Evolutionary conservation across 2,888 invertebrate species (phyloP), one percentile per base, ranked within the genome.

Genomic region (Eupithecia subfuscata): DNA sequence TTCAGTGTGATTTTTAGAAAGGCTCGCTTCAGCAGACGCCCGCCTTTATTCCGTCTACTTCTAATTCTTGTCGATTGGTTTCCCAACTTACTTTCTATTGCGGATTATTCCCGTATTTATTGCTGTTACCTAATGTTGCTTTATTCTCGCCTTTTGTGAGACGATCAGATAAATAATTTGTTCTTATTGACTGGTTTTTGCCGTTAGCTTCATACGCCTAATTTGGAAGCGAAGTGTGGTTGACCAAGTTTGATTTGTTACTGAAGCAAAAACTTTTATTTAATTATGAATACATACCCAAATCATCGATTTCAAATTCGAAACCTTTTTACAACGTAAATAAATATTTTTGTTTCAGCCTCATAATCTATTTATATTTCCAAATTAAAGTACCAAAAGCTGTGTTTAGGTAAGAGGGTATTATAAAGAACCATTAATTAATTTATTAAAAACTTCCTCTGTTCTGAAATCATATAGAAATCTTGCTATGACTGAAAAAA

Each of bases 1-100:
- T 9, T 9, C 0, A 8, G 0, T 0, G 9, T 1, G 8, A 9
- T 40, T 40, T 40, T 40, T 40, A 43, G 14, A 3, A 43, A 43
- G 0, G 0, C 14, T 14, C 12, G 25, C 22, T 60, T 25, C 6
- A 25, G 60, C 25, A 25, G 22, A 60, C 5, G 22, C 6, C 25
- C 5, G 9, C 25, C 22, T 60, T 25, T 25, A 25, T 25, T 6
- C 1, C 22, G 60, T 60, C 60, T 25, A 60, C 60, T 60, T 60
- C 25, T 60, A 25, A 60, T 79, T 78, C 78, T 78, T 76, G 77
- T 73, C 77, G 79, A 80, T 79, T 79, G 79, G 77, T 80, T 79
- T 75, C 65, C 75, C 45, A 75, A 80, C 68, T 80, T 76, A 75
- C 75, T 80, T 77, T 79, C 74, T 77, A 76, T 78, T 70, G 76